These are phyloP conservation scores for Notamacropus eugenii DNA, from an alignment of 2,797 vertebrate species.

Conservation along the genomic window DNA sequence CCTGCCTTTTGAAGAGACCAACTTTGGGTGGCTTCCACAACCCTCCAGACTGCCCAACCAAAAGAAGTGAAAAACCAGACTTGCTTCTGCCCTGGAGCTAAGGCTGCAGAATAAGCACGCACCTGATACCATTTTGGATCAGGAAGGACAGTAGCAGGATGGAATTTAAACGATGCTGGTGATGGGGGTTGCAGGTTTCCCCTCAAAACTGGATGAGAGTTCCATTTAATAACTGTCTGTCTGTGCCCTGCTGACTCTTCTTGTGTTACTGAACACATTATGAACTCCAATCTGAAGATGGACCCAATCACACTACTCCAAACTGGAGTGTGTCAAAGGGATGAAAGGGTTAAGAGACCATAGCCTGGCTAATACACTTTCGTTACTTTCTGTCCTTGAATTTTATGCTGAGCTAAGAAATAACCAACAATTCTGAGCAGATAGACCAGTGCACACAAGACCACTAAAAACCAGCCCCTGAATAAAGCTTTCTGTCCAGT, in stretches of 20 bases:
- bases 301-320: not conserved
- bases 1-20: not conserved
- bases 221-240: not conserved
- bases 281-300: not conserved
- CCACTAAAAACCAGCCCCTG: conserved; percentile 16
- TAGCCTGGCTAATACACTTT: conserved; percentile 30
- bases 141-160: not conserved
- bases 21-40: not conserved
- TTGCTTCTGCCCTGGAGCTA: not conserved
- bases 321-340: not conserved
- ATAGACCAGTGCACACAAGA: conserved; percentile 47
- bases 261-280: not conserved
- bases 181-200: conserved; percentile 2
- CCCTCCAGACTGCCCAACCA: not conserved
- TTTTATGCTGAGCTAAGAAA: conserved; percentile 57
- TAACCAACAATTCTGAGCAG: conserved; percentile 41
- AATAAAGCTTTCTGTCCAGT: conserved; percentile 46
- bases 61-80: not conserved
- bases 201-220: not conserved
- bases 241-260: not conserved
- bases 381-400: conserved; percentile 42
- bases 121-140: not conserved
- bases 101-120: not conserved
- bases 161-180: conserved; percentile 49
- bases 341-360: conserved; percentile 54